Evolutionary conservation across 2,797 vertebrate species (phyloP).

Genomic region (Oophaga sylvatica): DNA sequence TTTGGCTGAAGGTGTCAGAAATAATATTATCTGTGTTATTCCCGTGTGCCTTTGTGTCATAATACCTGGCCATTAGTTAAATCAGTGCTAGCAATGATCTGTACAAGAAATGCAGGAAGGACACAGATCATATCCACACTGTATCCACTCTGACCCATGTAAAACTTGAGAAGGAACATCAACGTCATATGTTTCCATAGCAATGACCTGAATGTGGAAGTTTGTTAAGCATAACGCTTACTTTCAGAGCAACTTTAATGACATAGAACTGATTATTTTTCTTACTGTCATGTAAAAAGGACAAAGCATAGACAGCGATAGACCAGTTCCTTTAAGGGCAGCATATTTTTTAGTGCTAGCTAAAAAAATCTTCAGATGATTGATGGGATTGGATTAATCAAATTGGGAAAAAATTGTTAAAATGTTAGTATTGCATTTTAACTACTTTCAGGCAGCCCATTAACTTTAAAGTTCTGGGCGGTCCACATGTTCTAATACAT

Average conservation of each 20-base stretch:
- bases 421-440: too few relatives aligned
- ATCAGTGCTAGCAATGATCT: neutral
- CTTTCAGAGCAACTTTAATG: neutral
- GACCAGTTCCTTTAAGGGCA: too few relatives aligned
- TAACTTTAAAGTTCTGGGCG: too few relatives aligned
- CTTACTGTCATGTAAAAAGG: neutral
- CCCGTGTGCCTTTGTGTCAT: neutral
- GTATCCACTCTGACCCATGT: neutral
- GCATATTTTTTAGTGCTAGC: neutral
- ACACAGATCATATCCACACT: neutral
- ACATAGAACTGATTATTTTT: neutral
- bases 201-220: neutral
- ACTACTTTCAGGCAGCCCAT: too few relatives aligned
- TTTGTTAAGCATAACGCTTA: neutral
- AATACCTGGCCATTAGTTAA: neutral
- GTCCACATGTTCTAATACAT: too few relatives aligned
- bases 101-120: neutral
- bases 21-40: neutral
- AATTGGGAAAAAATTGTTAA: too few relatives aligned
- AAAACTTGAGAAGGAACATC: neutral
- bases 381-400: too few relatives aligned
- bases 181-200: neutral
- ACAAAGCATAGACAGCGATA: too few relatives aligned
- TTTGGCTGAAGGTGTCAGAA: too few relatives aligned
- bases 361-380: neutral